phyloP scores from a whole-genome alignment of 2,113 vertebrate genomes.

The Passer montanus region DNA sequence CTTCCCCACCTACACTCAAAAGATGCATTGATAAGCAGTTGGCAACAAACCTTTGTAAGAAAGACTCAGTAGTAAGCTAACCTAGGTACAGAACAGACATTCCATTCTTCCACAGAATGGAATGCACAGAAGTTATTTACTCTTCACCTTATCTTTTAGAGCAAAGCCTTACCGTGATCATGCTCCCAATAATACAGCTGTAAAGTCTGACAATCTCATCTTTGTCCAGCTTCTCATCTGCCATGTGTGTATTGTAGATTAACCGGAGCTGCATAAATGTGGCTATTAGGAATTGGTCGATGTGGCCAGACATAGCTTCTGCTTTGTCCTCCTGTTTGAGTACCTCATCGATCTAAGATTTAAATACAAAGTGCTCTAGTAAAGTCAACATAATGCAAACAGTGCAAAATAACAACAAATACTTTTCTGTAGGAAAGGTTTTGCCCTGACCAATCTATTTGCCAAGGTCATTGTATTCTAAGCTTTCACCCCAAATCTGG shows the following conservation, averaged over 20 bases:
- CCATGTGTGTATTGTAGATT: slow-evolving; percentile 95
- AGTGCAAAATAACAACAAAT: background rate
- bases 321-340: slow-evolving; percentile 95
- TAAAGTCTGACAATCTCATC: slow-evolving; percentile 94
- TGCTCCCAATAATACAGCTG: slow-evolving; percentile 97
- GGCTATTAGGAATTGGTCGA: slow-evolving; percentile 97
- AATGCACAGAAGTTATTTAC: background rate
- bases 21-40: background rate
- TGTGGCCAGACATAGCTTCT: slow-evolving; percentile 97
- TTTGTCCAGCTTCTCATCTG: slow-evolving; percentile 93
- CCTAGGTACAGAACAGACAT: background rate
- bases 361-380: background rate
- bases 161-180: slow-evolving; percentile 89
- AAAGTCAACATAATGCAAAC: background rate
- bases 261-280: slow-evolving; percentile 97
- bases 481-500: background rate
- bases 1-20: background rate
- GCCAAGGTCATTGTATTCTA: background rate
- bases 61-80: background rate
- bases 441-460: background rate
- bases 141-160: background rate
- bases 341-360: slow-evolving; percentile 91
- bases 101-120: background rate
- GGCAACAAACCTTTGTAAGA: background rate
- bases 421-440: background rate